These are phyloP conservation scores for Myrmecobius fasciatus DNA, from an alignment of 2,113 vertebrate genomes.

Conservation along the genomic window DNA sequence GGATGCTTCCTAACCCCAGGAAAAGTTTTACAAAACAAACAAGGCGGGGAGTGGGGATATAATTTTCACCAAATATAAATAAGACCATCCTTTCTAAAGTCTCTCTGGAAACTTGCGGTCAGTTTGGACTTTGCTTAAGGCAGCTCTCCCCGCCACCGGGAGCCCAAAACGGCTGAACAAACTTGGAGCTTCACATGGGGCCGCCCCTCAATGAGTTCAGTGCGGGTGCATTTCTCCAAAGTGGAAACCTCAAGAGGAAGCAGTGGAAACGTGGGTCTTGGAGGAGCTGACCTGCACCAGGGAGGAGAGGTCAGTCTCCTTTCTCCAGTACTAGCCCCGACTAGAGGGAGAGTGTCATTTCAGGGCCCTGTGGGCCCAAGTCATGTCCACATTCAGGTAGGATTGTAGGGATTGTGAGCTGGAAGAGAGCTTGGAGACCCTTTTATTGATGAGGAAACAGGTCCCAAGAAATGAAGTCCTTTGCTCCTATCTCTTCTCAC, in stretches of 20 bases:
- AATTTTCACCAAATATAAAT: constrained; percentile 68
- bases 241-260: constrained; percentile 74
- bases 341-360: not conserved
- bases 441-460: not conserved
- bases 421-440: not conserved
- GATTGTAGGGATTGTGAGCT: not conserved
- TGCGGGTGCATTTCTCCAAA: constrained; percentile 72
- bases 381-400: not conserved
- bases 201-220: constrained; percentile 63
- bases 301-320: not conserved
- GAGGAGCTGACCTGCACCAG: not conserved
- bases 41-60: constrained; percentile 65
- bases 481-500: not conserved
- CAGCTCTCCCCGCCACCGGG: constrained; percentile 61
- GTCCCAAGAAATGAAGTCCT: not conserved
- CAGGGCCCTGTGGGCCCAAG: not conserved
- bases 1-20: constrained; percentile 14
- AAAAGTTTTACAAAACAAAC: constrained; percentile 29
- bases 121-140: constrained; percentile 70
- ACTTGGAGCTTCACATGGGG: constrained; percentile 66
- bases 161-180: constrained; percentile 80
- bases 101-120: constrained; percentile 74
- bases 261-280: constrained; percentile 21
- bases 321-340: not conserved
- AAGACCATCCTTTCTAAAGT: constrained; percentile 42